Percentiles rank a stretch among this genome's conserved stretches.
Evolutionary conservation across 2,888 invertebrate species (phyloP).

Genomic region (Eilema griseolum): DNA sequence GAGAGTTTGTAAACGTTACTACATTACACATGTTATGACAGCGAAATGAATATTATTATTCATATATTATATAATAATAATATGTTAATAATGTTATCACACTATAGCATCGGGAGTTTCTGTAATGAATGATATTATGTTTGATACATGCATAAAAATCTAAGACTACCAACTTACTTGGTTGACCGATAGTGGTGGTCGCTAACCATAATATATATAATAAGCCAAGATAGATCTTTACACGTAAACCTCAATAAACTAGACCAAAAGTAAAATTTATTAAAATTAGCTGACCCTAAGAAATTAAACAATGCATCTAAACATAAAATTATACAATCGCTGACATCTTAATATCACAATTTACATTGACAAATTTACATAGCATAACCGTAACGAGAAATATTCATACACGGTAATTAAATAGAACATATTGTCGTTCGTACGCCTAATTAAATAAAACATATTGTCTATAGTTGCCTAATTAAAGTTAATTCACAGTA

Average conservation of each 20-base stretch:
- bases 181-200: not conserved
- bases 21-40: not conserved
- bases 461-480: not conserved
- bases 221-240: not conserved
- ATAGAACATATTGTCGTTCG: not conserved
- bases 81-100: too few species aligned
- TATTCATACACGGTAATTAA: not conserved
- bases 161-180: too few species aligned
- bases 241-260: not conserved
- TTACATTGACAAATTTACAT: slow-evolving; percentile 3
- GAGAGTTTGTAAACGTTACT: not conserved
- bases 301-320: not conserved
- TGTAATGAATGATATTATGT: too few species aligned
- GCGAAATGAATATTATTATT: too few species aligned
- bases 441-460: not conserved
- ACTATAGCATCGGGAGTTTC: too few species aligned
- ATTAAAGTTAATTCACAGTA: slow-evolving; percentile 4
- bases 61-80: too few species aligned
- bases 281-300: slow-evolving; percentile 1
- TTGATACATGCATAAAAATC: too few species aligned
- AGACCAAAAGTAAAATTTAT: not conserved
- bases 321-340: not conserved
- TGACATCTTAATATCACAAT: slow-evolving; percentile 1
- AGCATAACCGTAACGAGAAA: not conserved
- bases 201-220: not conserved